phyloP scores from a whole-genome alignment of 2,888 invertebrate genomes.

The Psylliodes chrysocephalus region DNA sequence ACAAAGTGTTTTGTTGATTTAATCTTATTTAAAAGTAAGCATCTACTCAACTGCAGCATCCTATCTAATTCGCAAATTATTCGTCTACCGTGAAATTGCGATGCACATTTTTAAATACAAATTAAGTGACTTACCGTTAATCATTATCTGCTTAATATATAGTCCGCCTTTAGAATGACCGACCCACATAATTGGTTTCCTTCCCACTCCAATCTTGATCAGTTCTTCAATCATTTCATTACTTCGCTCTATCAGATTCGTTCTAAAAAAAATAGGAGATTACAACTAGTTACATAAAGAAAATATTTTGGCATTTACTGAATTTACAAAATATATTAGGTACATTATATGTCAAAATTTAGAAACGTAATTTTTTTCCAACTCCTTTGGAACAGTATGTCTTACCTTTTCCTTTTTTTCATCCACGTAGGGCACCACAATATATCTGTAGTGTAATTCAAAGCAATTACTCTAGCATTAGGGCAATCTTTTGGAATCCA shows the following conservation, averaged over 20 bases:
- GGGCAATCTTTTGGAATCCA: constrained; percentile 86
- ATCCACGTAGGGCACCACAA: constrained; percentile 82
- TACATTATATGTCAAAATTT: too few species aligned
- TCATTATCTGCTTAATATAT: constrained; percentile 84
- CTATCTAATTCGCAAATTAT: too few species aligned
- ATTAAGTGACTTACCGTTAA: constrained; percentile 68
- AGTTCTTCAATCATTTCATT: constrained; percentile 77
- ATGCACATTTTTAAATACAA: too few species aligned
- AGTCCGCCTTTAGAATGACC: constrained; percentile 89
- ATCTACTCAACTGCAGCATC: too few species aligned
- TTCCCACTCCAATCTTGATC: constrained; percentile 75
- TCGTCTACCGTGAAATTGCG: too few species aligned
- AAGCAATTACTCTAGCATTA: constrained; percentile 78
- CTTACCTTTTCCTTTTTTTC: constrained; percentile 71
- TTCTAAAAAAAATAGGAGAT: constrained; percentile 62
- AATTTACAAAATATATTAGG: too few species aligned
- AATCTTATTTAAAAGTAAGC: too few species aligned
- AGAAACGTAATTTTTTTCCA: too few species aligned
- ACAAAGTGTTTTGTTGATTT: too few species aligned
- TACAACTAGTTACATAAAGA: too few species aligned
- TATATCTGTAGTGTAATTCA: constrained; percentile 85
- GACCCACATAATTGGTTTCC: constrained; percentile 85
- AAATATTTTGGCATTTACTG: too few species aligned
- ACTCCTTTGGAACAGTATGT: too few species aligned
- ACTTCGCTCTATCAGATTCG: constrained; percentile 74